Conservation (phyloP, 2,113 vertebrate genomes). For the Chroicocephalus ridibundus region DNA sequence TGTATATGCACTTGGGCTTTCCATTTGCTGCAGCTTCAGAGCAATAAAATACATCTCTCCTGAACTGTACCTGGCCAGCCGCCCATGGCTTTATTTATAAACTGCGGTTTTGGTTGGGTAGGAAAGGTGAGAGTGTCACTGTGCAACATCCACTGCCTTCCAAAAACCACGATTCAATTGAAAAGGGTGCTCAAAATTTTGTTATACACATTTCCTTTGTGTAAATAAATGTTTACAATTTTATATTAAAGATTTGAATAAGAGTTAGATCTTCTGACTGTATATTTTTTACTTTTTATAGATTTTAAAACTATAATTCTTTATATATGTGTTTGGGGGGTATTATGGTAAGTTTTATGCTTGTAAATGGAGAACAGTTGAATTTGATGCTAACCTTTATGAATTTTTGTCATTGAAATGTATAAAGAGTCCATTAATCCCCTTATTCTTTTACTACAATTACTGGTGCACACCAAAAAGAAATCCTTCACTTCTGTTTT, state of each 20-base stretch:
- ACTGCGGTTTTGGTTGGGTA: conserved; percentile 58
- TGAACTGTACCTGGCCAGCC: conserved; percentile 61
- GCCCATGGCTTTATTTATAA: conserved; percentile 80
- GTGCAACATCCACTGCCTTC: conserved; percentile 71
- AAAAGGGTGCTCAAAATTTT: conserved; percentile 79
- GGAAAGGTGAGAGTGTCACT: conserved; percentile 57
- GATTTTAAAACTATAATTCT: conserved; percentile 86
- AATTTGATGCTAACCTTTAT: conserved; percentile 78
- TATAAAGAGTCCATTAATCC: conserved; percentile 79
- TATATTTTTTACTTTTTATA: conserved; percentile 91
- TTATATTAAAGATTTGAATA: conserved; percentile 84
- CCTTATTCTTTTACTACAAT: conserved; percentile 78
- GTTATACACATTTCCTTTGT: conserved; percentile 82
- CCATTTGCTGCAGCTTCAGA: conserved; percentile 74
- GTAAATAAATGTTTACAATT: conserved; percentile 90
- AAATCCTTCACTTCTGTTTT: conserved; percentile 80
- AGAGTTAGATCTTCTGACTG: conserved; percentile 84
- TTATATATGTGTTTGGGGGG: conserved; percentile 81
- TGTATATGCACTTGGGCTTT: conserved; percentile 47
- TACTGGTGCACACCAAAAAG: conserved; percentile 82
- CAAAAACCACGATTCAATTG: conserved; percentile 72
- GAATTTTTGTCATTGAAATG: conserved; percentile 74
- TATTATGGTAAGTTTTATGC: conserved; percentile 77
- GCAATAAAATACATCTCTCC: conserved; percentile 78
- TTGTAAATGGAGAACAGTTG: conserved; percentile 78